A percentile compares a stretch with the other conserved stretches of the same genome.
Evolutionary conservation across 1,140 invertebrate species (phyloP).

Genomic region (Leptinotarsa texana): DNA sequence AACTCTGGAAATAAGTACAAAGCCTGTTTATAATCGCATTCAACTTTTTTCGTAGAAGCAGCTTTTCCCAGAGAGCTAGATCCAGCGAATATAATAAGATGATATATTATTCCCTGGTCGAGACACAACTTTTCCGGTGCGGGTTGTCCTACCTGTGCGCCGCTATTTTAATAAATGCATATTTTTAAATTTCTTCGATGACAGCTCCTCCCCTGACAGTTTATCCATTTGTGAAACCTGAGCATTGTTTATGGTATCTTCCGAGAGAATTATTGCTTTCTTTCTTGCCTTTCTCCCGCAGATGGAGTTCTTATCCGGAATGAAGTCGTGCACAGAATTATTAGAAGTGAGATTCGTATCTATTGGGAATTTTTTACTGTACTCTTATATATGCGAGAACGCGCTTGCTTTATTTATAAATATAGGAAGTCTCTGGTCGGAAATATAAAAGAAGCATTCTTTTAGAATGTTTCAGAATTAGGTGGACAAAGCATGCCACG

Average conservation of each 20-base stretch:
- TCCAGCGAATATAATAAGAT: slow-evolving; percentile 33
- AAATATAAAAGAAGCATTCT: too few species aligned
- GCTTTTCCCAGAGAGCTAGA: neutral
- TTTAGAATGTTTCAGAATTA: too few species aligned
- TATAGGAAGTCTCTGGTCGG: too few species aligned
- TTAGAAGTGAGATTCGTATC: too few species aligned
- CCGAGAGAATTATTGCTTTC: neutral
- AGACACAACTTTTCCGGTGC: slow-evolving; percentile 27
- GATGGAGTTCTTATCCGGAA: too few species aligned
- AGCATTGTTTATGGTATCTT: slow-evolving; percentile 9
- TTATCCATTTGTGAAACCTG: neutral
- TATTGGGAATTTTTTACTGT: too few species aligned
- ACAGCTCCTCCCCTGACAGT: neutral
- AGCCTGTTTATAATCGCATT: slow-evolving; percentile 18
- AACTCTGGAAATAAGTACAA: slow-evolving; percentile 4
- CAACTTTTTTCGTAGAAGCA: neutral
- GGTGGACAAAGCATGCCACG: too few species aligned
- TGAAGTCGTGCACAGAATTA: too few species aligned
- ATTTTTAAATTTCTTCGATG: slow-evolving; percentile 16
- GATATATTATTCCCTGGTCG: slow-evolving; percentile 35
- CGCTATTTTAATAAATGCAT: slow-evolving; percentile 16
- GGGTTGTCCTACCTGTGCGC: neutral
- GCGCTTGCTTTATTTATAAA: too few species aligned
- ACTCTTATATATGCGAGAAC: too few species aligned
- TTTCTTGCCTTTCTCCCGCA: neutral